Evolutionary conservation across 30 jellyfish, hydroid and myxozoan species (phyloP), one percentile per base, ranked within the genome.

Genomic region (Hydra vulgaris): DNA sequence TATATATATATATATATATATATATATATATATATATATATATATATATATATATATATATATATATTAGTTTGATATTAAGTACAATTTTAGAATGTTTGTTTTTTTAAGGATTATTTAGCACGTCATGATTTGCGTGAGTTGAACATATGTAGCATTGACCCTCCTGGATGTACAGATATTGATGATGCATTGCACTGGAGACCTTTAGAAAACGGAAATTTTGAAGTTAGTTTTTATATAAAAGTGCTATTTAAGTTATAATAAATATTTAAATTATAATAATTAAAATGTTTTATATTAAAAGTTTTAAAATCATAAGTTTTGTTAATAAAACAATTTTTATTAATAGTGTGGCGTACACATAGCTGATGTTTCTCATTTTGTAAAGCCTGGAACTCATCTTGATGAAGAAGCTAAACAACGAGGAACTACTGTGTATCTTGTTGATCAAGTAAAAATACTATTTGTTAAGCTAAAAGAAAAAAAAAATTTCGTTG

Each of bases 91-190:
- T 40, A n/a, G n/a, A n/a, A n/a, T 40, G 12, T 40, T 40, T 40
- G 5, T 5, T 5, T 3, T 17, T 70, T 71, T 54, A 70, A 92
- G 98, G 98, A 92, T 70, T 92, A 87, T 53, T 83, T 85, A 26
- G 94, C 27, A 76, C 83, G 98, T 66, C 89, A 82, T 22, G 99
- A 95, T 74, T 77, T 95, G 77, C 95, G 99, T 55, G 73, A 82
- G 0, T 77, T 81, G 27, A 90, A 89, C 71, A 88, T 95, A 16
- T 95, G 99, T 84, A 95, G 99, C 72, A 85, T 95, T 52, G 99
- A 95, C 56, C 99, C 99, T 22, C 99, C 99, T 27, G 99, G 99
- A 8, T 95, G 99, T 78, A 95, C 99, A 15, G 99, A 95, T 72
- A 95, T 95, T 25, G 99, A 95, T 53, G 99, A 95, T 86, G 99